Evolutionary conservation across 2,113 vertebrate species (phyloP).

Genomic region (Bothrops jararaca): DNA sequence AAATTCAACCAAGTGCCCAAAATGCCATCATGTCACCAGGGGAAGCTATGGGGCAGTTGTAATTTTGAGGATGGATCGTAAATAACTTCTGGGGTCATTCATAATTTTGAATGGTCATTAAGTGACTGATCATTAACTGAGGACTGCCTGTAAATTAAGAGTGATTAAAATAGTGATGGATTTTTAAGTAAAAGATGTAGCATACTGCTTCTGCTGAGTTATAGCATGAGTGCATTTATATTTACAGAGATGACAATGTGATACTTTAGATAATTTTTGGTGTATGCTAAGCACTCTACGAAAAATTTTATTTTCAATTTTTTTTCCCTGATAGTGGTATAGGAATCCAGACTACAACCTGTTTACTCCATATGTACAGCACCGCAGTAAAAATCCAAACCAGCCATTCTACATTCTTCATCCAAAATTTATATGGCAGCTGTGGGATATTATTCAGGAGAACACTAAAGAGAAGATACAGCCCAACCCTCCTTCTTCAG

Average conservation of each 20-base stretch:
- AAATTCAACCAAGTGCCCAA: neutral
- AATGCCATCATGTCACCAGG: neutral
- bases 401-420: slow-evolving; percentile 97
- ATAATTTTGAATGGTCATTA: neutral
- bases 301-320: neutral
- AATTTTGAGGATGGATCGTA: neutral
- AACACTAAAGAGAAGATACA: slow-evolving; percentile 96
- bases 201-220: slow-evolving; percentile 17
- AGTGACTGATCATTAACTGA: neutral
- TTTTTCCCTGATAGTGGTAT: slow-evolving; percentile 83
- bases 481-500: slow-evolving; percentile 96
- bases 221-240: slow-evolving; percentile 25
- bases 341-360: slow-evolving; percentile 95
- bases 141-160: neutral
- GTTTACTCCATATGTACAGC: slow-evolving; percentile 87
- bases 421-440: slow-evolving; percentile 92
- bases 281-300: neutral
- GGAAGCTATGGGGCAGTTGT: neutral
- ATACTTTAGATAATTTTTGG: neutral
- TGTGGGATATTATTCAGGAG: slow-evolving; percentile 96
- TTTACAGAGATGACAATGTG: neutral
- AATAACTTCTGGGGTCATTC: neutral
- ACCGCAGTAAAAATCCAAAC: slow-evolving; percentile 80
- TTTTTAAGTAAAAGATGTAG: slow-evolving; percentile 11
- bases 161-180: neutral